These are phyloP conservation scores for Drosophila murphyi DNA, from an alignment of 1,140 invertebrate species.

Conservation along the genomic window DNA sequence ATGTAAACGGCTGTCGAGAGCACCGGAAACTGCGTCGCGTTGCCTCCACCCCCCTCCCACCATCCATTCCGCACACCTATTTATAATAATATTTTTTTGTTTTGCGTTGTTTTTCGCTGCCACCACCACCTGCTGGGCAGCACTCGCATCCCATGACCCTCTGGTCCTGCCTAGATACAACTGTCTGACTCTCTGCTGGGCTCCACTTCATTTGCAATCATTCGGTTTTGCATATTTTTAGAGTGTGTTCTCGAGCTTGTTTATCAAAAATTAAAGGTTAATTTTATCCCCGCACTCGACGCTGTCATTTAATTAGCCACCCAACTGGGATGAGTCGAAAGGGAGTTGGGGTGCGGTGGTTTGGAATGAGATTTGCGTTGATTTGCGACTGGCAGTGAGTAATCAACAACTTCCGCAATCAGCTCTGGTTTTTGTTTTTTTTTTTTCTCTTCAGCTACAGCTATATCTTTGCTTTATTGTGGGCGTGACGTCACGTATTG, in stretches of 20 bases:
- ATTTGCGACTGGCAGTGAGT: slow-evolving; percentile 37
- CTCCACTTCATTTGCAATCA: slow-evolving; percentile 53
- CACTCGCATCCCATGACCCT: no score
- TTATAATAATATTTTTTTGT: neutral
- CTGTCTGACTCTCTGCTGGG: slow-evolving; percentile 35
- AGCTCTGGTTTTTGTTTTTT: neutral
- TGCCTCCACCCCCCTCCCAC: neutral
- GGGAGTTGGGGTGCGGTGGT: neutral
- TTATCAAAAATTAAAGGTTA: slow-evolving; percentile 57
- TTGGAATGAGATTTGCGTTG: slow-evolving; percentile 23
- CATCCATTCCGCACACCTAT: neutral
- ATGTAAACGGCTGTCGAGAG: slow-evolving; percentile 50
- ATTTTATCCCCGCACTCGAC: slow-evolving; percentile 26
- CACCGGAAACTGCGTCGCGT: slow-evolving; percentile 40
- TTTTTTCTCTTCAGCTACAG: slow-evolving; percentile 10
- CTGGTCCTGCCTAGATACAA: neutral
- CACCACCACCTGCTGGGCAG: slow-evolving; percentile 35
- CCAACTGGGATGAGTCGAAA: neutral
- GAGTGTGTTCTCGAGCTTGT: slow-evolving; percentile 44
- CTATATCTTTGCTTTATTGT: neutral
- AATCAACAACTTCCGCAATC: slow-evolving; percentile 30
- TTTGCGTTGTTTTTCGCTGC: slow-evolving; percentile 10
- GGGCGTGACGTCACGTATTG: slow-evolving; percentile 43
- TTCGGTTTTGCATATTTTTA: slow-evolving; percentile 50
- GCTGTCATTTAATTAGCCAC: slow-evolving; percentile 50